Base-by-base conservation (phyloP, 2,888 invertebrate species). In the Strigamia maritima region DNA sequence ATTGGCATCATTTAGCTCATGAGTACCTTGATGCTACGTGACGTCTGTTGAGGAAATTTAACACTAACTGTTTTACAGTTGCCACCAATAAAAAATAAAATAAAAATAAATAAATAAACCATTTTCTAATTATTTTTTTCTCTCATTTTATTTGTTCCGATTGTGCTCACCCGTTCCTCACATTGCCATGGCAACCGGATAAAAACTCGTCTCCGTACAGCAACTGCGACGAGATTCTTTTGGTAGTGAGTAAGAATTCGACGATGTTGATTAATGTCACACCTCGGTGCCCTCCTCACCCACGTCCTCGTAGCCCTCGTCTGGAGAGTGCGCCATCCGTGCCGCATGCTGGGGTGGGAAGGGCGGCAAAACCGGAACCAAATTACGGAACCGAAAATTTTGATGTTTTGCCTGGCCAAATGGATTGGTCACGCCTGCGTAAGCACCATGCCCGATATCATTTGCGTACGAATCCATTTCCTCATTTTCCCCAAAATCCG, bases 241-340 rank as follows among this genome's bases (percentile, higher is more conserved):
- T 65, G 65, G 78, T 60, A 65, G 65, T 65, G 78, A 65, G 35
- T 60, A 70, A 78, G 60, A 65, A 60, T 28, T 31, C 31, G 65
- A 28, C 60, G 65, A 31, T 60, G 78, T 28, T 54, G 77, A 28
- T 22, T 44, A 49, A 28, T 28, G 79, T 91, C 91, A 91, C 87
- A 91, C 91, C 84, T 91, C 92, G 83, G 90, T 89, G 81, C 90
- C 90, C 84, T 90, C 90, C 77, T 87, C 88, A 35, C 87, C 89
- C 83, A 94, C 94, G 54, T 94, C 94, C 79, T 93, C 94, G 86
- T 94, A 94, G 22, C 94, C 94, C 86, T 94, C 94, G 85, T 94
- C 94, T 49, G 94, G 93, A 35, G 81, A 81, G 75, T 81, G 80
- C 54, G 79, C 79, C 54, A 80, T 79, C 38, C 79, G 81, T 70